These are phyloP conservation scores for Hylia prasina DNA, from an alignment of 2,113 vertebrate species.

Conservation along the genomic window DNA sequence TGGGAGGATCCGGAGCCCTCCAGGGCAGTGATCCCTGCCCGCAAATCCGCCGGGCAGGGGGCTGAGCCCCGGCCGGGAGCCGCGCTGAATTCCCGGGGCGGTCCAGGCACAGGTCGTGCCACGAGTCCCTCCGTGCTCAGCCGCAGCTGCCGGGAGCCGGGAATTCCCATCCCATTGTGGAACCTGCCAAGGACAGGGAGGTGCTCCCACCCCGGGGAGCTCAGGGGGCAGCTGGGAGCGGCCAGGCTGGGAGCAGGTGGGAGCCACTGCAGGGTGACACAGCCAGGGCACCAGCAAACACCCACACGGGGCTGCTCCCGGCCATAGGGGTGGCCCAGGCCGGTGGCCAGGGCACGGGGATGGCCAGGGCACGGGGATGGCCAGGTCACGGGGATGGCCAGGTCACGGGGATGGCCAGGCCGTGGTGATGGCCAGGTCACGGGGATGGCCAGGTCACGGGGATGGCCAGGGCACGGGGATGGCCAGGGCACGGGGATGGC, in stretches of 20 bases:
- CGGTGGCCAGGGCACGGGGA: neutral
- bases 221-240: neutral
- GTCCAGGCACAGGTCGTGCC: neutral
- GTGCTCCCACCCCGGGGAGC: neutral
- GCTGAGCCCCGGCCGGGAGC: neutral
- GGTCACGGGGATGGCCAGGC: neutral
- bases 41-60: neutral
- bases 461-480: too few species aligned
- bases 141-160: neutral
- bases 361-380: neutral
- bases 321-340: neutral
- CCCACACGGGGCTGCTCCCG: rapidly evolving
- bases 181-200: neutral
- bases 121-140: neutral
- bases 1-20: neutral
- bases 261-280: neutral
- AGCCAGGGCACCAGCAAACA: neutral
- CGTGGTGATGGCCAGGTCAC: neutral
- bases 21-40: neutral
- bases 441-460: too few species aligned
- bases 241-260: neutral
- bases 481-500: neutral
- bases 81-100: neutral
- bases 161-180: neutral
- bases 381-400: too few species aligned